phyloP scores from a whole-genome alignment of 2,797 vertebrate genomes.

The Falco columbarius region DNA sequence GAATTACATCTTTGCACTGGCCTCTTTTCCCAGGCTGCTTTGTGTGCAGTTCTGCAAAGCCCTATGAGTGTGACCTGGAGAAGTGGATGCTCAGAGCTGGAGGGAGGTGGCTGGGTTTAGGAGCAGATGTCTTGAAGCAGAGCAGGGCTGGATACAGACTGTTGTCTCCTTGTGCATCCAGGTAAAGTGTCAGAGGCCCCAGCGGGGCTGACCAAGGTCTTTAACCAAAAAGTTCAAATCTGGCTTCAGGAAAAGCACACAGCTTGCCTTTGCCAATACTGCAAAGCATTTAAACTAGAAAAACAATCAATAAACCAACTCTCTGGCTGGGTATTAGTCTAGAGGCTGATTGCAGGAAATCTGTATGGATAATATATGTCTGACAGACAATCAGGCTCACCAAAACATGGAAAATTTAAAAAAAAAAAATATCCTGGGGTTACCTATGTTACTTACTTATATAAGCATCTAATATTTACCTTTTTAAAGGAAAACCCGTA shows the following conservation, averaged over 20 bases:
- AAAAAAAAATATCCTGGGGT: neutral
- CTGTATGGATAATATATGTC: neutral
- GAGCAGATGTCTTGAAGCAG: neutral
- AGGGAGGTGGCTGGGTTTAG: neutral
- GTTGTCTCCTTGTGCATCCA: neutral
- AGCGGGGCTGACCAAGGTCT: neutral
- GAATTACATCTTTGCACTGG: neutral
- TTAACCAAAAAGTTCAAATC: neutral
- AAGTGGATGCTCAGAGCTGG: neutral
- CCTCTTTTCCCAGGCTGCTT: neutral
- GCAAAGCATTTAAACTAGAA: neutral
- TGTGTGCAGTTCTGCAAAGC: neutral
- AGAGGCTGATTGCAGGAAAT: neutral
- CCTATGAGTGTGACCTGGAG: neutral
- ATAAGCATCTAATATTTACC: neutral
- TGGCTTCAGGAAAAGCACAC: neutral
- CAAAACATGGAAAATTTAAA: neutral
- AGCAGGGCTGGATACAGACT: neutral
- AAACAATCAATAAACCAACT: neutral
- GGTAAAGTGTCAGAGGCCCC: neutral
- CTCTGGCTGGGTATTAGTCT: neutral
- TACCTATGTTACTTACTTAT: neutral
- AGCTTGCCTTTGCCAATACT: neutral
- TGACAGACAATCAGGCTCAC: neutral
- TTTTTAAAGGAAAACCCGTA: neutral